These are phyloP conservation scores for Mormyrops attenuatus DNA, from an alignment of 2,797 vertebrate genomes.

Conservation along the genomic window DNA sequence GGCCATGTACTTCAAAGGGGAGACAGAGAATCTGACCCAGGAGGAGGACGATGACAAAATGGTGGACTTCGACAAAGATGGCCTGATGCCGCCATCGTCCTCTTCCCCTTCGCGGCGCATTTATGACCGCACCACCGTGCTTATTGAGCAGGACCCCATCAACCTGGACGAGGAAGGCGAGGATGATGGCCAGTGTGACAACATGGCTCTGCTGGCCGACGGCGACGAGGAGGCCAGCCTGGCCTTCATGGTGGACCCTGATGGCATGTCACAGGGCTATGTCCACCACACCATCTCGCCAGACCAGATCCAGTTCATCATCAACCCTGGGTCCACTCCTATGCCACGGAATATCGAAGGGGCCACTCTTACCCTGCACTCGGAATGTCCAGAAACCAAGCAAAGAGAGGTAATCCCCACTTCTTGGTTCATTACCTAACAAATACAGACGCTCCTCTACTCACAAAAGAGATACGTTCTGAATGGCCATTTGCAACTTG, in stretches of 20 bases:
- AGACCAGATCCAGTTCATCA: conserved; percentile 96
- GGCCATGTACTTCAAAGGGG: conserved; percentile 76
- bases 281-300: conserved; percentile 98
- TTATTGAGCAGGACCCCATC: conserved; percentile 92
- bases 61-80: conserved; percentile 71
- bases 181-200: conserved; percentile 77
- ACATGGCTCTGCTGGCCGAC: conserved; percentile 80
- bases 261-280: conserved; percentile 94
- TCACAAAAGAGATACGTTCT: no score
- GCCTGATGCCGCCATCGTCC: conserved; percentile 64
- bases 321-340: conserved; percentile 96
- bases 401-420: conserved; percentile 76
- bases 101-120: conserved; percentile 61
- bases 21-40: conserved; percentile 61
- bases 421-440: background rate
- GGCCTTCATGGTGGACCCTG: conserved; percentile 80
- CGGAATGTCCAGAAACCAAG: conserved; percentile 96
- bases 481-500: no score
- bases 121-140: conserved; percentile 94
- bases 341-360: conserved; percentile 99
- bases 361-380: conserved; percentile 92
- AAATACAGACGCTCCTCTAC: background rate
- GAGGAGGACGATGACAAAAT: conserved; percentile 61
- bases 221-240: conserved; percentile 81
- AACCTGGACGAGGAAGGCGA: conserved; percentile 86